phyloP scores from a whole-genome alignment of 2,888 invertebrate genomes.

The Metallyticus violacea region DNA sequence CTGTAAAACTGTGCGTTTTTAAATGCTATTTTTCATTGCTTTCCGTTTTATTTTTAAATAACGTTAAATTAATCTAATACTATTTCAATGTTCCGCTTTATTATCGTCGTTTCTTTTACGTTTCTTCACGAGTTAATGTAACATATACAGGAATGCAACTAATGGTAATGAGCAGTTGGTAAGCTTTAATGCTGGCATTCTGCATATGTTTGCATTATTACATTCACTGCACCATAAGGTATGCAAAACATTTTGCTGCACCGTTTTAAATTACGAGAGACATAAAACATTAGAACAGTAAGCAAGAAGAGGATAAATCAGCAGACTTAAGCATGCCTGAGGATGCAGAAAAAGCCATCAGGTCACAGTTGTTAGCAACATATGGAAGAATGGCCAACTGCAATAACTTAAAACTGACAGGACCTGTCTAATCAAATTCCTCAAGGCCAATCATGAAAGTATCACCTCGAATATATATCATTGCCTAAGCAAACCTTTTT shows the following conservation, averaged over 20 bases:
- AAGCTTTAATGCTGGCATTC: too few species aligned
- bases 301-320: neutral
- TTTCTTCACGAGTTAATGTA: too few species aligned
- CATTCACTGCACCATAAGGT: too few species aligned
- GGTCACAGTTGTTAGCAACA: neutral
- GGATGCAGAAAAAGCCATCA: neutral
- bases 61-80: too few species aligned
- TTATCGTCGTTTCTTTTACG: too few species aligned
- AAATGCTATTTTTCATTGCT: too few species aligned
- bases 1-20: too few species aligned
- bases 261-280: neutral
- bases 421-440: neutral
- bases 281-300: neutral
- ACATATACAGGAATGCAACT: too few species aligned
- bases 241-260: neutral
- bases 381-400: neutral
- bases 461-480: neutral
- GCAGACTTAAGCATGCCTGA: neutral
- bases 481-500: neutral
- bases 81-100: too few species aligned
- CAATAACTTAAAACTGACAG: neutral
- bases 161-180: too few species aligned
- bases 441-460: neutral
- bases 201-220: too few species aligned
- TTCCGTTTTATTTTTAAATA: too few species aligned